Conservation (phyloP, 2,797 vertebrate genomes). For the Thripadectes ignobilis region DNA sequence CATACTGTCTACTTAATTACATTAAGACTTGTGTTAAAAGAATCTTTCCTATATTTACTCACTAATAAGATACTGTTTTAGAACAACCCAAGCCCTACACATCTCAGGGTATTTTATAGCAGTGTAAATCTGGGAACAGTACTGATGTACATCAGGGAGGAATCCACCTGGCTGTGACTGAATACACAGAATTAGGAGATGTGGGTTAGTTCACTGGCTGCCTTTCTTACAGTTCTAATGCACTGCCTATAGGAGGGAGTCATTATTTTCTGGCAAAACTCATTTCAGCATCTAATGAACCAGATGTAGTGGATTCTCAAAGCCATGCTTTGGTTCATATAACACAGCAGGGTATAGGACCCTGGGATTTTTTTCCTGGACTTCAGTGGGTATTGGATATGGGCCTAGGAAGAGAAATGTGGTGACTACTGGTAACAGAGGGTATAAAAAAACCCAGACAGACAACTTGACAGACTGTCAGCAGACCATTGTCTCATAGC, state of each 20-base stretch:
- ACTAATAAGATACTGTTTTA: background rate
- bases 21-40: background rate
- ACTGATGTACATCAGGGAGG: background rate
- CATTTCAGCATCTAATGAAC: slow-evolving; percentile 12
- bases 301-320: background rate
- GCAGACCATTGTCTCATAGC: background rate
- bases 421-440: background rate
- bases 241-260: background rate
- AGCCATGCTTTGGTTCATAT: background rate
- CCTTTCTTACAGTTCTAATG: background rate
- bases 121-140: background rate
- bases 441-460: background rate
- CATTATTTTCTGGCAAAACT: background rate
- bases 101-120: background rate
- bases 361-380: background rate
- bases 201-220: background rate
- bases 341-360: background rate
- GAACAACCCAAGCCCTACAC: background rate
- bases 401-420: background rate
- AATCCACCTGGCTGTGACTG: background rate
- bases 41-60: background rate
- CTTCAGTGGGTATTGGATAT: background rate
- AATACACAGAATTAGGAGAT: background rate
- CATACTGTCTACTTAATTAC: background rate
- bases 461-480: rapidly evolving